A percentile compares a stretch with the other conserved stretches of the same genome.
Conservation (phyloP, 2,113 vertebrate species). For the Phodopus roborovskii region DNA sequence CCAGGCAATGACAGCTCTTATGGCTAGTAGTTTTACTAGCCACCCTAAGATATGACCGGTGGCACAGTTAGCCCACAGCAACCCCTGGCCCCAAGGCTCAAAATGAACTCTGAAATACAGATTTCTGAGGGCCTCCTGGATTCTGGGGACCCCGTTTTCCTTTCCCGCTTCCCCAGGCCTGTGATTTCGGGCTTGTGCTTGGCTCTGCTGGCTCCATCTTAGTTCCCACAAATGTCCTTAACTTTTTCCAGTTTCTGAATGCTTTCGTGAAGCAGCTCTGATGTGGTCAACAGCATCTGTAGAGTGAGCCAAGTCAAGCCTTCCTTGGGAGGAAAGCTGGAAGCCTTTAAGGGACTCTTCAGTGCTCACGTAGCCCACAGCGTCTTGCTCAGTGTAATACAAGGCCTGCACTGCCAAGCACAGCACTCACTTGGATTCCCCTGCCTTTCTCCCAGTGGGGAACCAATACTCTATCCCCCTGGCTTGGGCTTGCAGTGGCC, state of each 20-base stretch:
- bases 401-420: background rate
- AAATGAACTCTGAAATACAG: background rate
- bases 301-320: constrained; percentile 71
- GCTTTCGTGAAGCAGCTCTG: constrained; percentile 69
- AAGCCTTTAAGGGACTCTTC: constrained; percentile 53
- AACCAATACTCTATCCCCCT: background rate
- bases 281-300: constrained; percentile 70
- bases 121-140: background rate
- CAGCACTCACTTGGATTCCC: background rate
- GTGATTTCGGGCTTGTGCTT: constrained; percentile 40
- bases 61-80: background rate
- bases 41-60: background rate
- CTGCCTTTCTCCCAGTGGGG: background rate
- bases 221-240: constrained; percentile 70
- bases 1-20: background rate
- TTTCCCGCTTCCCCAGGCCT: constrained; percentile 2
- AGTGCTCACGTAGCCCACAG: background rate
- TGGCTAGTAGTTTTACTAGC: background rate
- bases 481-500: background rate
- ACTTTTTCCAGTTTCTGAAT: constrained; percentile 73
- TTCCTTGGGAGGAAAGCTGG: constrained; percentile 67
- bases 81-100: background rate
- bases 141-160: background rate
- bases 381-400: background rate
- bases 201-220: constrained; percentile 67